Evolutionary conservation across 2,888 invertebrate genomes (phyloP).

Genomic region (Embidobia sp.): DNA sequence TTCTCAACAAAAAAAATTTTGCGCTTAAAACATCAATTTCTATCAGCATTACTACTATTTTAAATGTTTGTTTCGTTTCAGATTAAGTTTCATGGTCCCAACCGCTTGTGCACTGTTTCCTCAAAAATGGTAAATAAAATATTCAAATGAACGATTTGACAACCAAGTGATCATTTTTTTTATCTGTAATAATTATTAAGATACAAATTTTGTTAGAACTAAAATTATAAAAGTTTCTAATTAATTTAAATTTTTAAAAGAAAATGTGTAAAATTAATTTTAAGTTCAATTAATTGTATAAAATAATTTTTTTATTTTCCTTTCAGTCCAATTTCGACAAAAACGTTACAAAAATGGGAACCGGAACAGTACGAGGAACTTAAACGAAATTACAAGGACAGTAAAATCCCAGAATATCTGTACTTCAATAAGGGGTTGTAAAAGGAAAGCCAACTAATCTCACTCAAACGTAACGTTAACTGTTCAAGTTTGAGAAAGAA

Average conservation of each 20-base stretch:
- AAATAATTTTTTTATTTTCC: background rate
- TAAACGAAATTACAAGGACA: slow-evolving; percentile 84
- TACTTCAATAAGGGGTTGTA: slow-evolving; percentile 96
- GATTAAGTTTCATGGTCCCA: slow-evolving; percentile 93
- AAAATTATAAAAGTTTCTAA: too few relatives aligned
- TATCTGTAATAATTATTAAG: too few relatives aligned
- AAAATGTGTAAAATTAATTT: background rate
- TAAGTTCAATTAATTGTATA: too few relatives aligned
- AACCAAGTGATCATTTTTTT: too few relatives aligned
- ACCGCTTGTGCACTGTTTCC: slow-evolving; percentile 93
- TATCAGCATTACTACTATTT: too few relatives aligned
- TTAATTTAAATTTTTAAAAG: background rate
- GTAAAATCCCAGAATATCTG: slow-evolving; percentile 87
- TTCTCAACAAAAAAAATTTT: too few relatives aligned
- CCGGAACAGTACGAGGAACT: slow-evolving; percentile 88
- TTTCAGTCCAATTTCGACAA: slow-evolving; percentile 86
- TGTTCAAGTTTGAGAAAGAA: slow-evolving; percentile 25
- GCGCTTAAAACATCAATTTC: too few relatives aligned
- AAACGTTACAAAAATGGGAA: slow-evolving; percentile 88
- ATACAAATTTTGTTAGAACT: too few relatives aligned
- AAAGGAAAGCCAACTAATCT: slow-evolving; percentile 69
- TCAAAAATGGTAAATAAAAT: slow-evolving; percentile 86
- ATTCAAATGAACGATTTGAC: too few relatives aligned
- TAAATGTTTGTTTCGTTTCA: too few relatives aligned
- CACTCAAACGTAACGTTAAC: slow-evolving; percentile 10